A percentile compares a stretch with the other conserved stretches of the same genome.
These are phyloP conservation scores for Falco rusticolus DNA, from an alignment of 2,797 vertebrate species.

Conservation along the genomic window DNA sequence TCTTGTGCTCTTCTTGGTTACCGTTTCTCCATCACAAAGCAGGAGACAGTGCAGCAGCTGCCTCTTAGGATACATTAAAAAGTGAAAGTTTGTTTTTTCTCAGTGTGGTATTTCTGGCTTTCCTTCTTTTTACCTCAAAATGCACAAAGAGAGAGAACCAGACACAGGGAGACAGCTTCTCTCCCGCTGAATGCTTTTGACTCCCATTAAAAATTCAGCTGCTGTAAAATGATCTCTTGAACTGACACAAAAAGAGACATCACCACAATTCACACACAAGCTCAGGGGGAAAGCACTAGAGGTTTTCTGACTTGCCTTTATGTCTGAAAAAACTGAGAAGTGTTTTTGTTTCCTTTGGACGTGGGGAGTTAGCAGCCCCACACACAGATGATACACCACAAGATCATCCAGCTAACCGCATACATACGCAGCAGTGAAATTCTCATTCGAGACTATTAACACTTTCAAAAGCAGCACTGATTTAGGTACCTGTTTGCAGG, in stretches of 20 bases:
- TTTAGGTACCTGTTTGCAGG: not conserved
- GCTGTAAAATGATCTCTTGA: constrained; percentile 13
- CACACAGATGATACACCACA: not conserved
- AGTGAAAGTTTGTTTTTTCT: not conserved
- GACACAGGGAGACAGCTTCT: not conserved
- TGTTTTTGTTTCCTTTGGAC: not conserved
- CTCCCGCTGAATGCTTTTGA: constrained; percentile 5
- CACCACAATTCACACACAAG: not conserved
- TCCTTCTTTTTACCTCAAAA: constrained; percentile 7
- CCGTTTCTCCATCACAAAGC: not conserved
- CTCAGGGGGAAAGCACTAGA: not conserved
- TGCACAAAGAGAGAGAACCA: not conserved
- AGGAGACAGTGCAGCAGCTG: not conserved
- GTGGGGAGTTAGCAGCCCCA: not conserved
- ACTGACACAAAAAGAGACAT: constrained; percentile 4
- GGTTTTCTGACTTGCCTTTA: not conserved
- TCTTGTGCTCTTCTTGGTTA: not conserved
- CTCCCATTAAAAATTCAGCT: constrained; percentile 45
- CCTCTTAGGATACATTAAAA: not conserved
- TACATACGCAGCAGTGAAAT: not conserved
- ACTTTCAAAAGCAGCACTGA: not conserved
- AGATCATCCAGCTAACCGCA: not conserved
- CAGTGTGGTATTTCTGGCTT: not conserved
- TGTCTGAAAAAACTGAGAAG: not conserved
- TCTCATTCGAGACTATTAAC: not conserved